These are phyloP conservation scores for Gari tellinella DNA, from an alignment of 2,888 invertebrate genomes.

Conservation along the genomic window DNA sequence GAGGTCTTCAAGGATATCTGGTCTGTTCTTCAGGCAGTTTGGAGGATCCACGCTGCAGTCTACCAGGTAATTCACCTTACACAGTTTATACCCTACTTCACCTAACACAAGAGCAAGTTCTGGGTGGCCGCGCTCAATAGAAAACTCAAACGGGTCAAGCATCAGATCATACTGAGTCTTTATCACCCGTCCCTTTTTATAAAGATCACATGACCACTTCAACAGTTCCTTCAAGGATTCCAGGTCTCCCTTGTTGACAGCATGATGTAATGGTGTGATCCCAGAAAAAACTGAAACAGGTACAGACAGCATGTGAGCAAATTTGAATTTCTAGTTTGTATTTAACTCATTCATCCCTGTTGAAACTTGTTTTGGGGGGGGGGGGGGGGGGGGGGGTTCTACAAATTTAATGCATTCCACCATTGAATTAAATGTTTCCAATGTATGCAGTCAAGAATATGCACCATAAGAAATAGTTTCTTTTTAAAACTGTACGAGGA, in stretches of 20 bases:
- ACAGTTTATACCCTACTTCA: constrained; percentile 67
- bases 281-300: constrained; percentile 69
- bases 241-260: constrained; percentile 68
- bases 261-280: constrained; percentile 69
- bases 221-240: constrained; percentile 61
- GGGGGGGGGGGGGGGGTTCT: too few relatives aligned
- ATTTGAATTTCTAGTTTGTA: too few relatives aligned
- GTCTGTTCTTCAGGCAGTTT: constrained; percentile 40
- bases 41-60: constrained; percentile 53
- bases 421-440: too few relatives aligned
- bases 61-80: constrained; percentile 46
- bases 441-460: too few relatives aligned
- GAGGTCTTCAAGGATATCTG: constrained; percentile 62
- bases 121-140: constrained; percentile 67
- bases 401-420: too few relatives aligned
- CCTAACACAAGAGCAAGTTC: constrained; percentile 65
- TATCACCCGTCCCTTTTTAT: constrained; percentile 61
- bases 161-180: constrained; percentile 58
- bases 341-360: too few relatives aligned
- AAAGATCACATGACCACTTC: constrained; percentile 60
- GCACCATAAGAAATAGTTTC: too few relatives aligned
- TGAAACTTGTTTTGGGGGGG: too few relatives aligned
- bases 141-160: constrained; percentile 73
- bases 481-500: too few relatives aligned
- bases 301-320: too few relatives aligned